Evolutionary conservation across 2,888 invertebrate genomes (phyloP), one percentile per base, ranked within the genome.

Genomic region (Pachydiplax longipennis): DNA sequence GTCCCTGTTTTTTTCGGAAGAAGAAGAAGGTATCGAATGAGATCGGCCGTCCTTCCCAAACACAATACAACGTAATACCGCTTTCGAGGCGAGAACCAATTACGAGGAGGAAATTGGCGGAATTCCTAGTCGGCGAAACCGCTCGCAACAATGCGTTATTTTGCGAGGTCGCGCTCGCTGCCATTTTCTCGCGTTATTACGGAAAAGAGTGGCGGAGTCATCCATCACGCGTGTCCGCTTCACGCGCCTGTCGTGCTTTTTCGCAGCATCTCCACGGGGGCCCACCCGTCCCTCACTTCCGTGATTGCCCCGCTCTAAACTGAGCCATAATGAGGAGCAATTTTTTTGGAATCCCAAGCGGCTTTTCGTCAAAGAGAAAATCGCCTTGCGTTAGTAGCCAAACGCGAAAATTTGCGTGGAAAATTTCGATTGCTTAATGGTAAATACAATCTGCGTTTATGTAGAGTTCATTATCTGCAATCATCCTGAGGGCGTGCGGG

Each of bases 1-100:
- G 97, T 97, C 91, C 98, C 99, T 98, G 95, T 90, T 44, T 90
- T 48, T 31, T 15, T 8, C 6, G 13, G 44, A 25, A 40, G 44
- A 35, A 40, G 44, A 61, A 37, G 18, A 53, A 65, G 35, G 25
- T 13, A 31, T 31, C 10, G 73, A 73, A 31, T 73, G 25, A 73
- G 73, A 73, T 31, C 73, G 13, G 73, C 25, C 25, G 73, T 73
- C 31, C 22, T 65, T 65, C 65, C 31, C 73, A 73, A 73, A 73
- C 31, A 31, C 73, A 73, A 73, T 73, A 31, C 65, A 22, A 65
- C 65, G 65, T 65, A 65, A 65, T 35, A 13, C 37, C 58, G 58
- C 83, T 83, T 83, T 83, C 58, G 37, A 87, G 61, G 61, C 87
- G 87, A 61, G 87, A 87, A 87, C 58, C 87, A 37, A 87, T 87